phyloP scores from a whole-genome alignment of 1,140 invertebrate species.

The Centruroides sculpturatus region DNA sequence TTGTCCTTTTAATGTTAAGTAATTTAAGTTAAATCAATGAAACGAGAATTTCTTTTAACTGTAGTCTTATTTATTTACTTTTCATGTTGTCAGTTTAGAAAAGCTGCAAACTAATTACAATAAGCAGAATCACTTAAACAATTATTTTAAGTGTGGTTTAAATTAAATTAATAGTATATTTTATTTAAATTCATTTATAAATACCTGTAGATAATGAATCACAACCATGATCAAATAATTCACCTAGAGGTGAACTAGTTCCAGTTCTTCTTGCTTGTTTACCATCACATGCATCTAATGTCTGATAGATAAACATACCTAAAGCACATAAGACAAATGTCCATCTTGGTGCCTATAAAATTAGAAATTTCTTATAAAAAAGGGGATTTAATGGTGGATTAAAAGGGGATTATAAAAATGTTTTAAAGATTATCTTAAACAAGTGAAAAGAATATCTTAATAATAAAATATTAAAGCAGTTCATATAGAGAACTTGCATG shows the following conservation, averaged over 20 bases:
- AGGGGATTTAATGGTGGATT: background rate
- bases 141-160: too few relatives aligned
- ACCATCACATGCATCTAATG: conserved; percentile 95
- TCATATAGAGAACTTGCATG: too few relatives aligned
- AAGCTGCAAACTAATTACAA: too few relatives aligned
- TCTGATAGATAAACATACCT: conserved; percentile 95
- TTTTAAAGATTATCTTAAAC: background rate
- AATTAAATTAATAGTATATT: too few relatives aligned
- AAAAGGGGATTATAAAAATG: background rate
- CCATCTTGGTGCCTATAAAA: conserved; percentile 54
- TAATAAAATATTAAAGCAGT: too few relatives aligned
- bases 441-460: background rate
- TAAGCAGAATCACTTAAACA: too few relatives aligned
- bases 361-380: too few relatives aligned
- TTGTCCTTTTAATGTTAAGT: too few relatives aligned
- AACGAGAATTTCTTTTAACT: too few relatives aligned
- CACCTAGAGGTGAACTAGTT: conserved; percentile 81
- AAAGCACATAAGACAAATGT: conserved; percentile 77
- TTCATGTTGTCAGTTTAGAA: too few relatives aligned
- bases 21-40: too few relatives aligned
- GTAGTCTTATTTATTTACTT: too few relatives aligned
- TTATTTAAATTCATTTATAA: background rate
- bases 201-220: conserved; percentile 47
- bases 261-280: conserved; percentile 93
- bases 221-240: conserved; percentile 97